Conservation (phyloP, 1,140 invertebrate species). For the Dendroctonus valens region DNA sequence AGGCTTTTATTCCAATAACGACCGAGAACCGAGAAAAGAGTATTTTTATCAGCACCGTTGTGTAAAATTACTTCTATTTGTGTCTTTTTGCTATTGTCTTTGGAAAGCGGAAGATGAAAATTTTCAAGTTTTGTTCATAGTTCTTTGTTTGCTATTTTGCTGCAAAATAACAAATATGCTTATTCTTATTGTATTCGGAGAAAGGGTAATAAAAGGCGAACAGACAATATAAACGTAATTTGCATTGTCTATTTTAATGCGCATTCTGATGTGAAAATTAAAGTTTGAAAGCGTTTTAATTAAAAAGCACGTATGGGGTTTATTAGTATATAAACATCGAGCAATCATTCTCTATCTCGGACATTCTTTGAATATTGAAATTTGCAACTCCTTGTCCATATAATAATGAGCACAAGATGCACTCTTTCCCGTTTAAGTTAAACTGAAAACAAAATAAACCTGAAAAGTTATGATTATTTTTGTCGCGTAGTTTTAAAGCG, state of each 20-base stretch:
- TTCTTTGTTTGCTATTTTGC: conserved; percentile 27
- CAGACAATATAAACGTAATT: conserved; percentile 23
- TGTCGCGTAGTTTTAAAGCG: too few relatives aligned
- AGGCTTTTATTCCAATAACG: conserved; percentile 14
- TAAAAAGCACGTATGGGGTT: not conserved
- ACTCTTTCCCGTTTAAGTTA: too few relatives aligned
- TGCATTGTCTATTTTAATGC: conserved; percentile 15
- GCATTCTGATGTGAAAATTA: conserved; percentile 11
- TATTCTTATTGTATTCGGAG: conserved; percentile 28
- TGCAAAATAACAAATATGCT: conserved; percentile 28
- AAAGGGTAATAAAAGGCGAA: conserved; percentile 21
- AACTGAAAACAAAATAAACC: too few relatives aligned
- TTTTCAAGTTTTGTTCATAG: conserved; percentile 29
- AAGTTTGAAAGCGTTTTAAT: conserved; percentile 9
- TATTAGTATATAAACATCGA: too few relatives aligned
- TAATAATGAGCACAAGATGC: too few relatives aligned
- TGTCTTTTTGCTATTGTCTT: conserved; percentile 28
- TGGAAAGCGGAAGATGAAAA: conserved; percentile 29
- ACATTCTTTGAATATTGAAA: too few relatives aligned
- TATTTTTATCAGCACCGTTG: conserved; percentile 28
- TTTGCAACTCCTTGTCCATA: too few relatives aligned
- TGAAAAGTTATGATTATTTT: too few relatives aligned
- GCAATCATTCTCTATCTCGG: too few relatives aligned
- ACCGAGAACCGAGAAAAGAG: conserved; percentile 7
- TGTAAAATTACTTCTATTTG: conserved; percentile 30